Evolutionary conservation across 1,140 invertebrate genomes (phyloP), one percentile per base, ranked within the genome.

Genomic region (Aphelenchoides besseyi): DNA sequence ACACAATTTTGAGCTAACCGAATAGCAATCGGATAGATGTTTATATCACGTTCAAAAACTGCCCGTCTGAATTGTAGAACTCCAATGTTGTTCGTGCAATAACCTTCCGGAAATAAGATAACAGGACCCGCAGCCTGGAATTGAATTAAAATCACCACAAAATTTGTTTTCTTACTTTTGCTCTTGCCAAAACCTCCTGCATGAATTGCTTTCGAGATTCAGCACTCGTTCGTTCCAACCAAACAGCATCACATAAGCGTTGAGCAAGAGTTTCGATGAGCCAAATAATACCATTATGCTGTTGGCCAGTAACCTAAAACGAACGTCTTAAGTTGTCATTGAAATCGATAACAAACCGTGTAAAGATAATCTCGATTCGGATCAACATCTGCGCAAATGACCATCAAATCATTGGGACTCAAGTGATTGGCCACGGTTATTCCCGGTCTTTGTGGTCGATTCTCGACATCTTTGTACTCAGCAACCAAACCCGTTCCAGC

Each of bases 51-150:
- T 16, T 76, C 68, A 28, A 78, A 78, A 37, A 78, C 76, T 23
- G 76, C 76, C 32, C 63, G 63, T 12, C 75, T 48, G 48, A 77
- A 77, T 35, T 74, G 70, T 26, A 69, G 55, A 28, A 59, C 55
- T 48, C 59, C 28, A n/a, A 74, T 71, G 61, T 79, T 79, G 52
- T 79, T 79, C 67, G 78, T 78, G 63, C 77, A 79, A 48, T 77
- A 80, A 2, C 77, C 77, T 55, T 79, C 77, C 1, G 77, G 77
- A 36, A 79, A 79, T 1, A 79, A 57, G 2, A 79, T 33, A 28
- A 79, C 71, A 23, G 78, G 77, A 12, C 74, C 74, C 16, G 74
- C 29, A n/a, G n/a, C n/a, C n/a, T n/a, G n/a, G n/a, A n/a, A n/a
- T n/a, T n/a, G n/a, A n/a, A n/a, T n/a, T n/a, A n/a, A n/a, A n/a